phyloP scores from a whole-genome alignment of 2,888 invertebrate species.

The Molorchus minor region DNA sequence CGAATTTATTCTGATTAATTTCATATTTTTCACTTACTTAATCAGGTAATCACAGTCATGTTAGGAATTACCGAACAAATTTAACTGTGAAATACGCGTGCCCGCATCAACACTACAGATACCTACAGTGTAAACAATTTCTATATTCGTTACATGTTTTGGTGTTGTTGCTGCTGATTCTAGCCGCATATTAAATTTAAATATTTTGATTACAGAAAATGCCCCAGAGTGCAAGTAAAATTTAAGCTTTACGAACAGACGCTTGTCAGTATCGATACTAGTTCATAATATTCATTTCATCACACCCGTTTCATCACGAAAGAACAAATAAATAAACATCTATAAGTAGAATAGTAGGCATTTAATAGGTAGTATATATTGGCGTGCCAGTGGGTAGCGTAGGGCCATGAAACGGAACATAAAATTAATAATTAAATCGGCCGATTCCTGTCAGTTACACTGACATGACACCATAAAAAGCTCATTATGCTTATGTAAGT shows the following conservation, averaged over 20 bases:
- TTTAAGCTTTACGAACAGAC: not conserved
- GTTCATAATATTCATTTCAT: no score
- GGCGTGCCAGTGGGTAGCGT: no score
- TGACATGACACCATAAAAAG: no score
- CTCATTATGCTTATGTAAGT: no score
- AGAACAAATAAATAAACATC: no score
- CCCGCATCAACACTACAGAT: conserved; percentile 15
- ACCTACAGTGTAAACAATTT: conserved; percentile 31
- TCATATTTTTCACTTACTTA: conserved; percentile 37
- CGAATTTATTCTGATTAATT: conserved; percentile 50
- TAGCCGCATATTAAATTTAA: conserved; percentile 5
- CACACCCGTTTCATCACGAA: no score
- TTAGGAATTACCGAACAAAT: conserved; percentile 17
- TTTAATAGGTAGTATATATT: no score
- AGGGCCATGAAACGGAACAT: no score
- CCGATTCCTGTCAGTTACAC: no score
- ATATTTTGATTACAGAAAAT: not conserved
- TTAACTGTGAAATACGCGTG: conserved; percentile 20
- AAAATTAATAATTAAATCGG: no score
- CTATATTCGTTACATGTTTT: conserved; percentile 35
- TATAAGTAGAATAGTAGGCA: no score
- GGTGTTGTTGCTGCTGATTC: conserved; percentile 19
- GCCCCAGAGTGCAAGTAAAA: not conserved
- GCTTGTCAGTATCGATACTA: no score
- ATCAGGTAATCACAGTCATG: conserved; percentile 23